Base-by-base conservation (phyloP, 2,888 invertebrate species). In the Melanargia galathea region DNA sequence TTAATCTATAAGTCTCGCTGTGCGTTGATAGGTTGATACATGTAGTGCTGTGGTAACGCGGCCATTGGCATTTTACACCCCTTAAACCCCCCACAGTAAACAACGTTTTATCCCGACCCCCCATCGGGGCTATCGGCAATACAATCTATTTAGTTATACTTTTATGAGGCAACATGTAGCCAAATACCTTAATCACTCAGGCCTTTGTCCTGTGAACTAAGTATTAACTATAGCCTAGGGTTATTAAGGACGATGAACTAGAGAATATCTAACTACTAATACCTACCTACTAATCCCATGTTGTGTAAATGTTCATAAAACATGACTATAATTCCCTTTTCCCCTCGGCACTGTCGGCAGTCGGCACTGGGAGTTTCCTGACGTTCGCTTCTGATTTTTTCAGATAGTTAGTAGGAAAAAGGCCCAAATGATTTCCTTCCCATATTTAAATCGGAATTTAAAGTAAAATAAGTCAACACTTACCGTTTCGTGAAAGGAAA, bases 21-120 rank as follows among this genome's bases (percentile, higher is more conserved):
- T 26, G 55, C 55, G 55, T 40, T 16, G 7, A 18, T 40, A n/a
- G 38, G 16, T 51, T 33, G 18, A 51, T 20, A 13, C 35, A 20
- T 52, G n/a, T n/a, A n/a, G n/a, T 20, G 20, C 26, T 26, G 26
- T 43, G 40, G 52, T 22, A 38, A 24, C 40, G 24, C 55, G 55
- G 24, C 4, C 55, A 26, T 26, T 55, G 55, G 24, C 55, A 40
- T 40, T 20, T 35, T 20, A 11, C 10, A 40, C 26, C 55, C 54
- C 55, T 6, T 4, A 5, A 10, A n/a, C 35, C 40, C 54, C 26
- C 30, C 51, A 46, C 45, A 5, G 16, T 8, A 16, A 16, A 26
- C 8, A 30, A 16, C 16, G 54, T 22, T 35, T 43, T 55, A 43
- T 26, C 11, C n/a, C 55, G n/a, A 26, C 16, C 11, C 55, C 40